Evolutionary conservation across 2,113 vertebrate species (phyloP).

Genomic region (Cyphomyrus discorhynchus): DNA sequence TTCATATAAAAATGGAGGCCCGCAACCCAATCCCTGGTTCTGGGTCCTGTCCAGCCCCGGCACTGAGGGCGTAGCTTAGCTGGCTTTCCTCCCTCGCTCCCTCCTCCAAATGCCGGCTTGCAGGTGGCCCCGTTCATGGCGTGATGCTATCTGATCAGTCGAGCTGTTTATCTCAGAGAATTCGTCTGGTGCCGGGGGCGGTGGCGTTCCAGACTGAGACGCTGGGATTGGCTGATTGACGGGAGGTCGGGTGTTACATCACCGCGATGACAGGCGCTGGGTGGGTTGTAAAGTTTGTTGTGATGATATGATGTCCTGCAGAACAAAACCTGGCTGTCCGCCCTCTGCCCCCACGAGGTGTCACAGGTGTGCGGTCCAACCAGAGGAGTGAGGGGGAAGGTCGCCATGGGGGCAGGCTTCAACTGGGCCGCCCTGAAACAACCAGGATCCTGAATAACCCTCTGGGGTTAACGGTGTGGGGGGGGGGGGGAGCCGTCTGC

Average conservation of each 20-base stretch:
- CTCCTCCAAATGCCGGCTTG: background rate
- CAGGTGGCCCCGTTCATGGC: background rate
- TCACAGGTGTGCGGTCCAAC: background rate
- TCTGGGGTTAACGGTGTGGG: constrained; percentile 37
- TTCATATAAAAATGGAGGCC: constrained; percentile 47
- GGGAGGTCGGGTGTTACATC: background rate
- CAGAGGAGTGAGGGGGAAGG: too few species aligned
- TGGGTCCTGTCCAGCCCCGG: constrained; percentile 41
- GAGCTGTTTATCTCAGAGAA: background rate
- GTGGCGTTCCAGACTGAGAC: background rate
- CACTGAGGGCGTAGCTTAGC: background rate
- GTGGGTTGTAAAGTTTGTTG: background rate
- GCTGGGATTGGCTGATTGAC: background rate
- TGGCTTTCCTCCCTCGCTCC: background rate
- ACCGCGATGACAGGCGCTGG: background rate
- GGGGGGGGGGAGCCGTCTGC: constrained; percentile 54
- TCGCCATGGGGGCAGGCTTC: background rate
- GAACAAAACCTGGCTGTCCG: background rate
- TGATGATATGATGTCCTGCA: background rate
- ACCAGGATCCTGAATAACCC: background rate
- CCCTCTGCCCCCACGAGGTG: background rate
- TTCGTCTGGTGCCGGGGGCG: background rate
- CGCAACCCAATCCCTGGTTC: constrained; percentile 50
- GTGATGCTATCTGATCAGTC: background rate
- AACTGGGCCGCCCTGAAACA: background rate